Conservation (phyloP, 2,888 invertebrate genomes). For the Cetonia aurata region DNA sequence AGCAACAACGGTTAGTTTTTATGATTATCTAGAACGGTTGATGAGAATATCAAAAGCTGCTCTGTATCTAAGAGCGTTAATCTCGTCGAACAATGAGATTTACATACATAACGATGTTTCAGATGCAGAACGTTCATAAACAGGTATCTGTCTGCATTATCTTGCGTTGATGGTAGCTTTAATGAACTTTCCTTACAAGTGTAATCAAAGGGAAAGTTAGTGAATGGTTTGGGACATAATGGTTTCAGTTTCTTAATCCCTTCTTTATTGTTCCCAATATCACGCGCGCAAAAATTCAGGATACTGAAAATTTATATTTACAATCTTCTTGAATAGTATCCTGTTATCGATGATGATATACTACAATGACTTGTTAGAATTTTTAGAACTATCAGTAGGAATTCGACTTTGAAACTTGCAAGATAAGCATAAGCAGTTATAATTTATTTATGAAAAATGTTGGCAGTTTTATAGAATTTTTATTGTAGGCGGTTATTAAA, state of each 20-base stretch:
- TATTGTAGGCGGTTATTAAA: too few relatives aligned
- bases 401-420: too few relatives aligned
- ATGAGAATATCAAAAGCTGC: slow-evolving; percentile 29
- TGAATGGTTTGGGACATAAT: slow-evolving; percentile 37
- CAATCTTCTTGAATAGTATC: neutral
- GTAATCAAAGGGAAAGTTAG: slow-evolving; percentile 40
- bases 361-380: too few relatives aligned
- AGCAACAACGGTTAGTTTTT: slow-evolving; percentile 20
- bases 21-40: slow-evolving; percentile 32
- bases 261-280: slow-evolving; percentile 29
- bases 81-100: slow-evolving; percentile 35
- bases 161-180: slow-evolving; percentile 31
- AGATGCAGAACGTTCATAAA: slow-evolving; percentile 40
- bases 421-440: too few relatives aligned
- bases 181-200: slow-evolving; percentile 39
- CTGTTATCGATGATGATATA: too few relatives aligned
- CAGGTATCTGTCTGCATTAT: slow-evolving; percentile 38
- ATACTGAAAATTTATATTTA: slow-evolving; percentile 14
- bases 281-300: neutral
- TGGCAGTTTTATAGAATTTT: too few relatives aligned
- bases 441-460: too few relatives aligned
- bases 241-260: slow-evolving; percentile 27
- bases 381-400: too few relatives aligned
- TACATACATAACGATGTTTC: slow-evolving; percentile 37
- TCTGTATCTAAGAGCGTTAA: slow-evolving; percentile 25